A percentile compares a stretch with the other conserved stretches of the same genome.
These are phyloP conservation scores for Limnephilus auricula DNA, from an alignment of 2,888 invertebrate species.

Conservation along the genomic window DNA sequence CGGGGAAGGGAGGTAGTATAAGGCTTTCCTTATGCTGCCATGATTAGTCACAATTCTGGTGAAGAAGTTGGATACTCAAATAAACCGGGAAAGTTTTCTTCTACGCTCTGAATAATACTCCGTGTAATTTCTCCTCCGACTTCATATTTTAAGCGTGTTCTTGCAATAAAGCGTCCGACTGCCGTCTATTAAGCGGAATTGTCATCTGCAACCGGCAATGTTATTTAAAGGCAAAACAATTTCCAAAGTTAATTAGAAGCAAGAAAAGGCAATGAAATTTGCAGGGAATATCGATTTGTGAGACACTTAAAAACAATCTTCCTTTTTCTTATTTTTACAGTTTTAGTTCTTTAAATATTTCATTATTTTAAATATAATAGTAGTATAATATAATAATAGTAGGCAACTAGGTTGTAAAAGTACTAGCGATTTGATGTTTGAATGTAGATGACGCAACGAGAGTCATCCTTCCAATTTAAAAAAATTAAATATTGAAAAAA, in stretches of 20 bases:
- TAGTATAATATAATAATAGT: no score
- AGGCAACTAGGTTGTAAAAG: no score
- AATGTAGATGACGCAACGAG: no score
- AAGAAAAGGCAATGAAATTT: conserved; percentile 8
- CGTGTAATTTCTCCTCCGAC: conserved; percentile 7
- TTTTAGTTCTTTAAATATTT: background rate
- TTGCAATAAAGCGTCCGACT: conserved; percentile 46
- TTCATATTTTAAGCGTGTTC: conserved; percentile 46
- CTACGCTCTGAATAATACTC: conserved; percentile 22
- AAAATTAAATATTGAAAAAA: no score
- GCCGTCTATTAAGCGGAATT: conserved; percentile 42
- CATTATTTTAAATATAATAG: background rate
- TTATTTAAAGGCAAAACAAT: conserved; percentile 43
- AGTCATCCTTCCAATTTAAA: no score
- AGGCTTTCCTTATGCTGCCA: conserved; percentile 42
- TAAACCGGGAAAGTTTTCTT: conserved; percentile 45
- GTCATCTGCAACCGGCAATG: conserved; percentile 55
- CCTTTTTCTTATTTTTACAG: no score
- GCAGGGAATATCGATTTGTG: background rate
- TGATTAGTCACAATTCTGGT: conserved; percentile 42
- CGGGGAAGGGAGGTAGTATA: background rate
- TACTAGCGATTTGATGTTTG: no score
- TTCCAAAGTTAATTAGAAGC: conserved; percentile 41
- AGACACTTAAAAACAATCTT: background rate
- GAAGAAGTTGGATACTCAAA: conserved; percentile 45